Evolutionary conservation across 2,888 invertebrate species (phyloP).

Genomic region (Drosophila aldrichi): DNA sequence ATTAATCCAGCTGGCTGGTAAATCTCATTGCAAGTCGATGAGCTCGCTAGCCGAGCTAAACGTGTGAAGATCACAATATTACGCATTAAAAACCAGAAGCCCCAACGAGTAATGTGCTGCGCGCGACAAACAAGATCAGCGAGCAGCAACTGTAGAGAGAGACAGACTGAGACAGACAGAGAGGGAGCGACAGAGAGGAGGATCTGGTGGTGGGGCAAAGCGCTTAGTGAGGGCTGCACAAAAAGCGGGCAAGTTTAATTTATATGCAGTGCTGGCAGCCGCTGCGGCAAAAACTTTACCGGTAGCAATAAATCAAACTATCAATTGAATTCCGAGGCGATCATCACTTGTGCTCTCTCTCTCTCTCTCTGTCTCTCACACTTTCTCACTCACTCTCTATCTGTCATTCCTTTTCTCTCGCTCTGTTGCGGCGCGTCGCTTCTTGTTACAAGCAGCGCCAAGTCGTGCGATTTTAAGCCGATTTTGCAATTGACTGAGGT

Average conservation of each 20-base stretch:
- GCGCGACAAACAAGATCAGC: conserved; percentile 82
- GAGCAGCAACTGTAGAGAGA: conserved; percentile 50
- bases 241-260: conserved; percentile 75
- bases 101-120: conserved; percentile 70
- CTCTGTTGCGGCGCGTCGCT: conserved; percentile 55
- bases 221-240: conserved; percentile 34
- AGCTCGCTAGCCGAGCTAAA: conserved; percentile 28
- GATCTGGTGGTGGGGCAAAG: conserved; percentile 13
- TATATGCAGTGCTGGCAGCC: conserved; percentile 70
- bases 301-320: conserved; percentile 85
- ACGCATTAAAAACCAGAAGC: conserved; percentile 82
- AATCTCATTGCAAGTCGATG: conserved; percentile 10
- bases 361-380: background rate
- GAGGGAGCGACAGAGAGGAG: background rate
- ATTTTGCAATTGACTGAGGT: conserved; percentile 80
- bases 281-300: conserved; percentile 71
- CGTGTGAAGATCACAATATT: conserved; percentile 53
- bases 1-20: conserved; percentile 21
- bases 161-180: background rate
- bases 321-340: conserved; percentile 84
- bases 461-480: conserved; percentile 74
- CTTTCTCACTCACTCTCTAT: background rate
- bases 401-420: conserved; percentile 19
- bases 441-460: conserved; percentile 75
- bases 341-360: conserved; percentile 77